phyloP scores from a whole-genome alignment of 2,113 vertebrate species.

The Gymnarchus niloticus region DNA sequence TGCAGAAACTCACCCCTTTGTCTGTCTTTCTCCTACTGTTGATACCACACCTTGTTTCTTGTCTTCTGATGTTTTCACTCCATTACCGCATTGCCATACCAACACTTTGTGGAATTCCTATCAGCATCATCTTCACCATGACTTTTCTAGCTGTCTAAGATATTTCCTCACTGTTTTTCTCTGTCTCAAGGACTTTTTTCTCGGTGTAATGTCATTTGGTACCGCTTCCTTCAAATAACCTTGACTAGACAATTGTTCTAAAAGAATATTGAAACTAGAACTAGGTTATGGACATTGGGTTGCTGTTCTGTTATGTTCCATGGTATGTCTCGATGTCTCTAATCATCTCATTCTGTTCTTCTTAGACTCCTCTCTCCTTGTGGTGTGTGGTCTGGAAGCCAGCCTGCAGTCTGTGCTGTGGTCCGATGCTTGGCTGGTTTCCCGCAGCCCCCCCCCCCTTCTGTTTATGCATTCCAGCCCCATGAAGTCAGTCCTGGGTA shows the following conservation, averaged over 20 bases:
- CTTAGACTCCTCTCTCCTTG: too few relatives aligned
- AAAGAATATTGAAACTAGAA: too few relatives aligned
- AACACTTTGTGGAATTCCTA: neutral
- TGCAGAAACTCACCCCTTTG: neutral
- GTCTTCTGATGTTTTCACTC: neutral
- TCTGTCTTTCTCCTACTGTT: neutral
- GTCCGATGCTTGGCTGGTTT: neutral
- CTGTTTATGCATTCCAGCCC: constrained; percentile 9
- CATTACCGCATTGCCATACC: neutral
- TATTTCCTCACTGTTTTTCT: neutral
- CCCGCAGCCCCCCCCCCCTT: neutral
- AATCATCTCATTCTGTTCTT: neutral
- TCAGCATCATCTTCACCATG: neutral
- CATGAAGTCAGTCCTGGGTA: neutral
- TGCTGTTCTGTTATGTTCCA: neutral
- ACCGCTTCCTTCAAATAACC: neutral
- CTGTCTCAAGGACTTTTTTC: neutral
- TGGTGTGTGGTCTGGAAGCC: neutral
- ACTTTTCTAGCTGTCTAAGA: neutral
- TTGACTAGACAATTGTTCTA: too few relatives aligned
- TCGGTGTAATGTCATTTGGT: neutral
- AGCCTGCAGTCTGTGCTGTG: too few relatives aligned
- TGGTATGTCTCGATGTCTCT: neutral
- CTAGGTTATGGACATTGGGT: neutral
- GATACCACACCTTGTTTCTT: neutral